These are phyloP conservation scores for Plecturocebus donacophilus DNA, from an alignment of 2,113 vertebrate genomes.

Conservation along the genomic window DNA sequence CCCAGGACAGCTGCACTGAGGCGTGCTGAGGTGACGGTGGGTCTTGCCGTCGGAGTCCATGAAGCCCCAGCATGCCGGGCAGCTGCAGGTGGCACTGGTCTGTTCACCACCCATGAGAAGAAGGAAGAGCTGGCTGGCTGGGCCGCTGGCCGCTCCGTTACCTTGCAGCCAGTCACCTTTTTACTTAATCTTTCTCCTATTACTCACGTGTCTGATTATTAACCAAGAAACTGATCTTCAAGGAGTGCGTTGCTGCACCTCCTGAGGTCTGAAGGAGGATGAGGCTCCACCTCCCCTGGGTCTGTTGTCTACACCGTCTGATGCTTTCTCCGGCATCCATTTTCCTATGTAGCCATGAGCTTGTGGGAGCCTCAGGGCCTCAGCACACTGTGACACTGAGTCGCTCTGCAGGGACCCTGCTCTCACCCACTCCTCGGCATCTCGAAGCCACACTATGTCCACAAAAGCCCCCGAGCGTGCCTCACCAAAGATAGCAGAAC, in stretches of 20 bases:
- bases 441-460: not conserved
- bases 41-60: accelerated
- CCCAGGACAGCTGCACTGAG: accelerated
- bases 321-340: accelerated
- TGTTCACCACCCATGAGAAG: not conserved
- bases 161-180: not conserved
- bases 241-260: accelerated
- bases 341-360: accelerated
- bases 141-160: accelerated
- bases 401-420: not conserved
- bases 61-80: no score
- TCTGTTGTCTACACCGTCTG: accelerated
- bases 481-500: accelerated
- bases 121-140: not conserved
- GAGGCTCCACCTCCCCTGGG: no score
- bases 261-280: no score
- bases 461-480: not conserved
- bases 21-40: accelerated
- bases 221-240: accelerated
- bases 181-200: accelerated
- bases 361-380: accelerated
- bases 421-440: accelerated
- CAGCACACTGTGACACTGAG: accelerated
- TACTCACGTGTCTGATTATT: accelerated
- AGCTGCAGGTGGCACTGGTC: not conserved